Percentiles rank a stretch among this genome's conserved stretches.
Conservation (phyloP, 2,888 invertebrate genomes). For the Cosmorhoe ocellata region DNA sequence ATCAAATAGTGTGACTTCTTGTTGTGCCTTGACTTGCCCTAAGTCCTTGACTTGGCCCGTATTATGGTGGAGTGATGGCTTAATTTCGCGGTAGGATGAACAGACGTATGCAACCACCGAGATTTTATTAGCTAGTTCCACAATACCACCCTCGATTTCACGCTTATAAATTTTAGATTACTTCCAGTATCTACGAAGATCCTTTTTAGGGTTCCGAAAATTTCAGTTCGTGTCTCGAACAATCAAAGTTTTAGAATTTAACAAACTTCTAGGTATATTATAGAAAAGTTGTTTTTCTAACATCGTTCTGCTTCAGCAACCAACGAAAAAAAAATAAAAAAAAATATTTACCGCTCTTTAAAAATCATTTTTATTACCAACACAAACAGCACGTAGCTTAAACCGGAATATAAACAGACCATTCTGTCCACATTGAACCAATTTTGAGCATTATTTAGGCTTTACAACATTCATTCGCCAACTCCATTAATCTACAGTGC, state of each 20-base stretch:
- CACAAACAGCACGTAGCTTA: conserved; percentile 11
- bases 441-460: conserved; percentile 18
- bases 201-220: conserved; percentile 1
- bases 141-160: conserved; percentile 32
- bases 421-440: conserved; percentile 10
- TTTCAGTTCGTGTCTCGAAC: background rate
- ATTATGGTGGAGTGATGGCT: conserved; percentile 35
- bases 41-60: conserved; percentile 12
- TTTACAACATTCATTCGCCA: conserved; percentile 19
- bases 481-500: conserved; percentile 17
- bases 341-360: too few species aligned
- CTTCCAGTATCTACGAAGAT: conserved; percentile 12
- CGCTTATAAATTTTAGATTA: conserved; percentile 32
- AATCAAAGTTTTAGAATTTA: too few species aligned
- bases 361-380: conserved; percentile 5
- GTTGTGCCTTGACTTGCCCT: background rate
- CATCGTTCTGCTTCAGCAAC: background rate
- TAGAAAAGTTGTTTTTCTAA: too few species aligned
- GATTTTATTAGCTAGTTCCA: conserved; percentile 35
- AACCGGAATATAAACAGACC: conserved; percentile 11
- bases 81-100: conserved; percentile 48
- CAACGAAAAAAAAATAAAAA: background rate
- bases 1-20: conserved; percentile 15
- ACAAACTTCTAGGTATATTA: too few species aligned
- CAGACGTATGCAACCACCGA: conserved; percentile 33